Conservation (phyloP, 2,888 invertebrate species). For the Strigamia transsilvanica region DNA sequence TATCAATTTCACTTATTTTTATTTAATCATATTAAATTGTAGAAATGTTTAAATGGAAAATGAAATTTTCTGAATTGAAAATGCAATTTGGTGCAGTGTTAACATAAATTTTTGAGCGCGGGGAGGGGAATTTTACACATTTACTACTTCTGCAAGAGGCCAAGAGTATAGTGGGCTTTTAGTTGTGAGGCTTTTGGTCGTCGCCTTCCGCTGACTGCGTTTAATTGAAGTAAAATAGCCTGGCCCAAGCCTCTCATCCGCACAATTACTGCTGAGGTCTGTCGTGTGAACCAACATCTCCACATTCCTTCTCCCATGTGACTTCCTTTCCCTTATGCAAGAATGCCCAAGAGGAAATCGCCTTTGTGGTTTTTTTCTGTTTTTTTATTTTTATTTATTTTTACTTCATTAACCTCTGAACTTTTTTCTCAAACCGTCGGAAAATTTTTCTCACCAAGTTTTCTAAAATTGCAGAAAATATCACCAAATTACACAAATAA, state of each 20-base stretch:
- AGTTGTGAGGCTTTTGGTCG: conserved; percentile 17
- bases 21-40: too few relatives aligned
- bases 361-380: not conserved
- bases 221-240: conserved; percentile 49
- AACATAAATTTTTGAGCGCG: too few relatives aligned
- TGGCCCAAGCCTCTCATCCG: conserved; percentile 47
- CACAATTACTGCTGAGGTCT: conserved; percentile 47
- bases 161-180: conserved; percentile 12
- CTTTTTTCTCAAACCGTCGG: not conserved
- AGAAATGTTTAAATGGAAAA: too few relatives aligned
- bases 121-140: too few relatives aligned
- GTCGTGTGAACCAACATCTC: conserved; percentile 35
- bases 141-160: not conserved
- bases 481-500: too few relatives aligned
- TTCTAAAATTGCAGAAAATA: not conserved
- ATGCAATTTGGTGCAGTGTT: too few relatives aligned
- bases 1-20: not conserved
- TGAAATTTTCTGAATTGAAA: too few relatives aligned
- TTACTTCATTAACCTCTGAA: conserved; percentile 40
- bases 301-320: conserved; percentile 43
- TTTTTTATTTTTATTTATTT: not conserved
- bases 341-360: conserved; percentile 34
- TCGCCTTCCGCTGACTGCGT: conserved; percentile 49
- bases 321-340: conserved; percentile 40
- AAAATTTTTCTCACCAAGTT: not conserved